Conservation (phyloP, 2,888 invertebrate species). For the Scrobipalpa costella region DNA sequence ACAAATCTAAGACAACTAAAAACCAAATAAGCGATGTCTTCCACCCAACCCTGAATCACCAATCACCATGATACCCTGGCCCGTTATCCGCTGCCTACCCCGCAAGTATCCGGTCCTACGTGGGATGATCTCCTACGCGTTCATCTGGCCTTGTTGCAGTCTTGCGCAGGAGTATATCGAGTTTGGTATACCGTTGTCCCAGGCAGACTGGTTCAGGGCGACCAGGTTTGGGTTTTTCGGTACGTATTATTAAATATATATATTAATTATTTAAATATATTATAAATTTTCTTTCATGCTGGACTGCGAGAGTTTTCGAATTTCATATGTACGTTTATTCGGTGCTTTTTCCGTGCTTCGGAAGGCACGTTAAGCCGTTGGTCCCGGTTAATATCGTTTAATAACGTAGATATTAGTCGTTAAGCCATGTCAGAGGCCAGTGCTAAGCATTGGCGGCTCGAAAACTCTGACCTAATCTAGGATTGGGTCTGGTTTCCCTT, state of each 20-base stretch:
- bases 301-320: too few relatives aligned
- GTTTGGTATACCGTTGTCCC: conserved; percentile 47
- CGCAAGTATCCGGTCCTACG: conserved; percentile 65
- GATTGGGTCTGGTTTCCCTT: too few relatives aligned
- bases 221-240: conserved; percentile 85
- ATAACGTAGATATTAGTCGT: too few relatives aligned
- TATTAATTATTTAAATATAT: not conserved
- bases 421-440: too few relatives aligned
- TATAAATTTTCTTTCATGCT: too few relatives aligned
- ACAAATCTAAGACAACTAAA: not conserved
- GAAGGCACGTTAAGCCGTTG: too few relatives aligned
- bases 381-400: too few relatives aligned
- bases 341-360: too few relatives aligned
- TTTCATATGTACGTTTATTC: too few relatives aligned
- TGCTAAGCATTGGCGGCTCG: too few relatives aligned
- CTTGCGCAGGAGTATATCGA: conserved; percentile 82
- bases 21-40: not conserved
- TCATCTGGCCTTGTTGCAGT: conserved; percentile 87
- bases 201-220: conserved; percentile 82
- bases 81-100: not conserved
- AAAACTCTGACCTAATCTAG: too few relatives aligned
- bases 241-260: conserved; percentile 14
- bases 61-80: not conserved
- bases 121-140: conserved; percentile 86
- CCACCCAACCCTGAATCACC: too few relatives aligned